Evolutionary conservation across 1,140 invertebrate genomes (phyloP).

Genomic region (Pemphigus obesinymphae): DNA sequence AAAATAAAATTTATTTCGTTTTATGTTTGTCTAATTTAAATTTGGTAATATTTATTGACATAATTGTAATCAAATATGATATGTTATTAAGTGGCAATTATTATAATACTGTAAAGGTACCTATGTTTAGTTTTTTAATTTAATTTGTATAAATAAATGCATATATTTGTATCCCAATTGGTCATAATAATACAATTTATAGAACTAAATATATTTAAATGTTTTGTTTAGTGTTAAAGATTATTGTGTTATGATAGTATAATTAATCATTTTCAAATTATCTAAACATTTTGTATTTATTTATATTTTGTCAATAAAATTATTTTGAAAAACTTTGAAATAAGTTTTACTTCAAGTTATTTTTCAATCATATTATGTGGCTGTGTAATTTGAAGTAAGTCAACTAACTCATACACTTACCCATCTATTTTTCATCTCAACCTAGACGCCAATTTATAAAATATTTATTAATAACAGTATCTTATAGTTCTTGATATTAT

Average conservation of each 20-base stretch:
- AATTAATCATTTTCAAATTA: too few species aligned
- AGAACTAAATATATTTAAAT: neutral
- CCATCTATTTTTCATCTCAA: too few species aligned
- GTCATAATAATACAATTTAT: neutral
- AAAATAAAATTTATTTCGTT: slow-evolving; percentile 6
- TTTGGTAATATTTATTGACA: neutral
- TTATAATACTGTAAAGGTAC: neutral
- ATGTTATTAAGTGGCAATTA: neutral
- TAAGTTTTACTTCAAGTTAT: too few species aligned
- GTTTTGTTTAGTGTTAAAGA: neutral
- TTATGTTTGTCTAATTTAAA: neutral
- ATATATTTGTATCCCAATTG: neutral
- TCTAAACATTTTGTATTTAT: too few species aligned
- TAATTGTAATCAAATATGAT: neutral
- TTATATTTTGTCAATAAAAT: neutral
- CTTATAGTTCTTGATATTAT: too few species aligned
- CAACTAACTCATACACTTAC: too few species aligned
- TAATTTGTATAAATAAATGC: neutral
- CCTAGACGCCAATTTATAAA: too few species aligned
- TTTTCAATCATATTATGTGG: too few species aligned
- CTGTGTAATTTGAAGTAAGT: too few species aligned
- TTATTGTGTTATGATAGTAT: neutral
- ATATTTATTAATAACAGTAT: too few species aligned
- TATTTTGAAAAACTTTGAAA: too few species aligned
- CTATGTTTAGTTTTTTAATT: neutral